Base-by-base conservation (phyloP, 2,797 vertebrate species). In the Limnodromus scolopaceus region DNA sequence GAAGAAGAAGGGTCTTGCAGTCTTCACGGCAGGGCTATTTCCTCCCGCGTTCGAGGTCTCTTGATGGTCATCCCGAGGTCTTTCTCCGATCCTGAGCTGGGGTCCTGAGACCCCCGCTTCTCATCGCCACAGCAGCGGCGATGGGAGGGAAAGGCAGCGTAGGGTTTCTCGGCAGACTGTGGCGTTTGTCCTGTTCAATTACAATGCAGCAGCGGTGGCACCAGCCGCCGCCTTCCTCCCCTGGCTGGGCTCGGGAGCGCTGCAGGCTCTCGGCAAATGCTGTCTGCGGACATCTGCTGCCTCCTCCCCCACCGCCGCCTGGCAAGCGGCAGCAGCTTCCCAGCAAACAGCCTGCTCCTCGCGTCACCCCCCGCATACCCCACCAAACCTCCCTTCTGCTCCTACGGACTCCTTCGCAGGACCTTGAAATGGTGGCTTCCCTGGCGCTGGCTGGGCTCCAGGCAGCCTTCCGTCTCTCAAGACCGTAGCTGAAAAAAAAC, bases 231-330 rank as follows among this genome's bases (percentile, higher is more conserved):
- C 89, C 80, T 88, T 51, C 83, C 69, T 93, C 54, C 82, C 54
- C 60, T 69, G 6, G 1, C 69, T 84, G 77, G 85, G 77, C 87
- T 94, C 87, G 93, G 80, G 65, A 91, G 94, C 1, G 32, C 91
- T 89, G 91, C 93, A 63, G 95, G 91, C 95, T 92, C 83, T 75
- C 83, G 0, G 76, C 83, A 81, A 84, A 65, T 18, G 74, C 88
- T 90, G 93, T 94, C 91, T 94, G 93, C 20, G 11, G 95, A 96
- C 95, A 95, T 97, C 96, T 96, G 96, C 92, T 92, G 91, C 96
- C 91, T 95, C 96, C 96, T 90, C 95, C 94, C 94, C 92, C 95
- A 80, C 53, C 2, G 43, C 87, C 91, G 94, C 84, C 91, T 90
- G 96, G 91, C 94, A 93, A 79, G 89, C 57, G 0, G 87, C 96